These are phyloP conservation scores for Pardalotus punctatus DNA, from an alignment of 2,113 vertebrate species.

Conservation along the genomic window DNA sequence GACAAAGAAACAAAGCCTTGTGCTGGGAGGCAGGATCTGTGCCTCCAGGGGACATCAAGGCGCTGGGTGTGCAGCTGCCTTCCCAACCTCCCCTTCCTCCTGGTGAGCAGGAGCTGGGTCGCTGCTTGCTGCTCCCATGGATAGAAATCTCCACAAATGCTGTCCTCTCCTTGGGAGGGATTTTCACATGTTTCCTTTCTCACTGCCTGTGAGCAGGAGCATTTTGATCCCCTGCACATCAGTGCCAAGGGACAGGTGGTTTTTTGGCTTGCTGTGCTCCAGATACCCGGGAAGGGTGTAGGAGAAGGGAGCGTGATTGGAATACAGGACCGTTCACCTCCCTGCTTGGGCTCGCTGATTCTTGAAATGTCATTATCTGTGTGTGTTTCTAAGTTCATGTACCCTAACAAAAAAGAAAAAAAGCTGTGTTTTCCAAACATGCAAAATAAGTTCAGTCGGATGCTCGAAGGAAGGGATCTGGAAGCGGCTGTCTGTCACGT, in stretches of 20 bases:
- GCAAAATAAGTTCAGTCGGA: constrained; percentile 1
- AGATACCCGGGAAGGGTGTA: accelerated
- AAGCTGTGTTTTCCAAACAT: background rate
- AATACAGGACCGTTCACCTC: background rate
- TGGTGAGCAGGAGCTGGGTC: background rate
- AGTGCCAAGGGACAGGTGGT: accelerated
- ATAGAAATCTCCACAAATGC: background rate
- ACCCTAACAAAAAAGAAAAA: background rate
- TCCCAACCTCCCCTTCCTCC: background rate
- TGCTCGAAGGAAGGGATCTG: background rate
- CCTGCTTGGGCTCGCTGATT: background rate
- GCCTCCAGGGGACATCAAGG: constrained; percentile 9
- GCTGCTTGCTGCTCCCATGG: background rate
- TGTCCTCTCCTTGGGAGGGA: background rate
- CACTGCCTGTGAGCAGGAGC: background rate
- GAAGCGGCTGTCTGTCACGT: background rate
- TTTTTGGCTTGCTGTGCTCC: background rate
- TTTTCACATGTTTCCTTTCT: background rate
- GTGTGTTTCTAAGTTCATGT: background rate
- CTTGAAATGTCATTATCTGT: background rate
- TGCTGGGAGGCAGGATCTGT: constrained; percentile 30
- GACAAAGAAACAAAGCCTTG: constrained; percentile 52
- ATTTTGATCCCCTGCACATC: background rate
- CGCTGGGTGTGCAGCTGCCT: constrained; percentile 17
- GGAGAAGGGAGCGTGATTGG: accelerated